phyloP scores from a whole-genome alignment of 2,797 vertebrate species.

The Sebastes hubbsi region DNA sequence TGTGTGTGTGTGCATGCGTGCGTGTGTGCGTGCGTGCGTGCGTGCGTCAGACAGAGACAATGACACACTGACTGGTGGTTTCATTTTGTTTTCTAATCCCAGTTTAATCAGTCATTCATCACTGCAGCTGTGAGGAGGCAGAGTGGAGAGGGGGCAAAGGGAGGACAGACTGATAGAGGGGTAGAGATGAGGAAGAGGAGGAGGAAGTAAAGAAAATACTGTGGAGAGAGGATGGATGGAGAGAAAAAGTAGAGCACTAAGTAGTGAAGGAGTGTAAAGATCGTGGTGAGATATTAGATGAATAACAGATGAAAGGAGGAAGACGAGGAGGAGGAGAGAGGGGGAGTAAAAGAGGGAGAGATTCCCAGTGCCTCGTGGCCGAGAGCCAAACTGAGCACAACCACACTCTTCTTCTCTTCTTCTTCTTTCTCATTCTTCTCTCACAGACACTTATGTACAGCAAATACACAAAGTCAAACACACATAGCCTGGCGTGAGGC shows the following conservation, averaged over 20 bases:
- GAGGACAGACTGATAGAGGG: constrained; percentile 34
- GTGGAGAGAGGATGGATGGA: background rate
- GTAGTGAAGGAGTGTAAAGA: background rate
- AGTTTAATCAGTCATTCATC: constrained; percentile 46
- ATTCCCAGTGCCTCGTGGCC: constrained; percentile 57
- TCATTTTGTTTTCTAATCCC: constrained; percentile 43
- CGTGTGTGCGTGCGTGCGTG: constrained; percentile 8
- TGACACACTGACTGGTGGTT: constrained; percentile 3
- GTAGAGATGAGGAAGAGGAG: background rate
- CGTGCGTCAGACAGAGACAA: background rate
- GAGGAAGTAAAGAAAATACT: background rate
- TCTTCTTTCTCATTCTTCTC: background rate
- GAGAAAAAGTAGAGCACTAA: background rate
- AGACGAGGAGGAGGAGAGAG: background rate
- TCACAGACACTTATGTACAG: background rate
- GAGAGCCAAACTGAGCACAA: constrained; percentile 46
- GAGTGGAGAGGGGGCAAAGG: constrained; percentile 31
- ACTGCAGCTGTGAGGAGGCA: constrained; percentile 11
- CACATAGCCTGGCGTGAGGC: constrained; percentile 34
- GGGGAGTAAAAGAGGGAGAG: constrained; percentile 12
- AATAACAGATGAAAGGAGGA: constrained; percentile 42
- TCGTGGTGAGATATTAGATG: constrained; percentile 14
- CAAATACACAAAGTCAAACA: constrained; percentile 15
- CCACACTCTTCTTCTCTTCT: constrained; percentile 8
- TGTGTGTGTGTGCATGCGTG: background rate